Evolutionary conservation across 2,888 invertebrate genomes (phyloP).

Genomic region (Biston stratarius): DNA sequence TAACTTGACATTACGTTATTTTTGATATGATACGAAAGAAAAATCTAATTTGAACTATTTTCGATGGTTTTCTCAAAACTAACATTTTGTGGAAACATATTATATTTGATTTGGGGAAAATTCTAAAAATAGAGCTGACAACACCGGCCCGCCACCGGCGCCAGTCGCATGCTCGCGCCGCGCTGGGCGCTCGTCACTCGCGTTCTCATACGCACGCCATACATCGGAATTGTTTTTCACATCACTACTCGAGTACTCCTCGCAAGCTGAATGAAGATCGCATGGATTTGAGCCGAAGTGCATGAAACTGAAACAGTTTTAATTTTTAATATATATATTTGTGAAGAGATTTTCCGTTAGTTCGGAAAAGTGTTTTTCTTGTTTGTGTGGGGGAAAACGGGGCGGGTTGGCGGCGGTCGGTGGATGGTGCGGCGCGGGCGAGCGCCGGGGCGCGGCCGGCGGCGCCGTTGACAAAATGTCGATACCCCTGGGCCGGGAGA

Average conservation of each 20-base stretch:
- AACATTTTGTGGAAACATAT: no score
- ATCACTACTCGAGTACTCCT: constrained; percentile 50
- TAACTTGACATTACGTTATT: no score
- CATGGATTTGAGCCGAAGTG: constrained; percentile 46
- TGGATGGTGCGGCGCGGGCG: constrained; percentile 82
- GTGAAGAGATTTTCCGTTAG: constrained; percentile 35
- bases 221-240: constrained; percentile 58
- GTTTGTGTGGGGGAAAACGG: constrained; percentile 68
- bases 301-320: not conserved
- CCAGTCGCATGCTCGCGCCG: constrained; percentile 77
- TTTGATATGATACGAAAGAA: no score
- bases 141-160: constrained; percentile 41
- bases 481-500: constrained; percentile 85
- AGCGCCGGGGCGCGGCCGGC: constrained; percentile 85
- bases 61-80: no score
- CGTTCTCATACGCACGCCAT: constrained; percentile 58
- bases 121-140: no score
- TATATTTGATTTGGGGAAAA: no score
- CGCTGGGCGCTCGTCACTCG: constrained; percentile 62
- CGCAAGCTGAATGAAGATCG: constrained; percentile 53
- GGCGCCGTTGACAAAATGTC: constrained; percentile 85
- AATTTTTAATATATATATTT: not conserved
- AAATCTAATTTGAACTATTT: no score
- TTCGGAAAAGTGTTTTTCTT: constrained; percentile 80
- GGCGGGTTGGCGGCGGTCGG: constrained; percentile 70